phyloP scores from a whole-genome alignment of 1,140 invertebrate species.

The Formica exsecta region DNA sequence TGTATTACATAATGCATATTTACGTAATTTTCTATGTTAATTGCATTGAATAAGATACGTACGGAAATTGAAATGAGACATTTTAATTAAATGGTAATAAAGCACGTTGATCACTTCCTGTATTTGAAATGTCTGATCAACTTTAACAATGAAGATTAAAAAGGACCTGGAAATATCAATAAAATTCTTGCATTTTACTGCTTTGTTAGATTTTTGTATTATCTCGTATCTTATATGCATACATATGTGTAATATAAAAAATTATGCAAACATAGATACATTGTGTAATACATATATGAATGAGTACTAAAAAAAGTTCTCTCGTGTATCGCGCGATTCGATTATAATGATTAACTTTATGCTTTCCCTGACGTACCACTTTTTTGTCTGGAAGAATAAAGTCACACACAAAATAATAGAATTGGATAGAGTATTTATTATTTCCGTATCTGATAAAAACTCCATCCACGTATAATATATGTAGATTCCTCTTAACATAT shows the following conservation, averaged over 20 bases:
- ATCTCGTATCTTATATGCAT: background rate
- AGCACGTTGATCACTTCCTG: background rate
- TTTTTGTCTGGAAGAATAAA: slow-evolving; percentile 60
- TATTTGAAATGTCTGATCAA: background rate
- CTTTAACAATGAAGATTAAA: slow-evolving; percentile 44
- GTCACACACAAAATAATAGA: slow-evolving; percentile 64
- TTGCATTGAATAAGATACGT: background rate
- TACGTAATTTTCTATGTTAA: too few species aligned
- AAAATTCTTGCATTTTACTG: slow-evolving; percentile 69
- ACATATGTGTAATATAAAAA: too few species aligned
- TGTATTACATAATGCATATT: background rate
- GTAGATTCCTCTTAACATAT: slow-evolving; percentile 58
- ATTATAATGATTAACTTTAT: slow-evolving; percentile 39
- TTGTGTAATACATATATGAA: background rate
- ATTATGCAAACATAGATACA: too few species aligned
- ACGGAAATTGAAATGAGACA: background rate
- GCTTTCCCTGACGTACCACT: slow-evolving; percentile 10
- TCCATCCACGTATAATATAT: slow-evolving; percentile 63
- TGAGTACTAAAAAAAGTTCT: background rate
- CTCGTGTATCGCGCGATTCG: background rate
- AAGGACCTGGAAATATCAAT: slow-evolving; percentile 55
- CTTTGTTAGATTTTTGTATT: slow-evolving; percentile 47
- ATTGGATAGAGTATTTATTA: slow-evolving; percentile 43
- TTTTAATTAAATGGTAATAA: slow-evolving; percentile 1
- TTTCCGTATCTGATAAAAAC: slow-evolving; percentile 58